A percentile compares a stretch with the other conserved stretches of the same genome.
Evolutionary conservation across 1,140 invertebrate species (phyloP).

Genomic region (Drosophila varians): DNA sequence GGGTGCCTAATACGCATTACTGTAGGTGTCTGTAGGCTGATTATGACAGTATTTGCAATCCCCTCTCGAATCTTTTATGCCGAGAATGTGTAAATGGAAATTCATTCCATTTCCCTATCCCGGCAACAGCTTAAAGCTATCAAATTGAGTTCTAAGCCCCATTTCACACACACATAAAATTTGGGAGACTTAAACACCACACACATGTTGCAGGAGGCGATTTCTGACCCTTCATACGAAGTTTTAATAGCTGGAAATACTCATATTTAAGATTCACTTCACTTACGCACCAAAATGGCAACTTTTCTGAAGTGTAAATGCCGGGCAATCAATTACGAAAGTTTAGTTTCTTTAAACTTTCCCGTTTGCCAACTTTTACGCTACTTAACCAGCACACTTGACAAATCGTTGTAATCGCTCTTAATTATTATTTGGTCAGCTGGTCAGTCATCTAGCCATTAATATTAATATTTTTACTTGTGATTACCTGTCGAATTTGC

Average conservation of each 20-base stretch:
- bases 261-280: conserved; percentile 3
- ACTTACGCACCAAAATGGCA: neutral
- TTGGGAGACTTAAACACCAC: conserved; percentile 1
- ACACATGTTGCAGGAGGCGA: neutral
- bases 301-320: conserved; percentile 8
- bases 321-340: conserved; percentile 43
- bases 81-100: conserved; percentile 30
- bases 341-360: conserved; percentile 25
- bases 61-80: conserved; percentile 18
- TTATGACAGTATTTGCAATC: conserved; percentile 39
- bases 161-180: neutral
- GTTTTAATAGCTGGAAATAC: neutral
- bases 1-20: conserved; percentile 44
- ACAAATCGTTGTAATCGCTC: conserved; percentile 36
- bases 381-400: conserved; percentile 22
- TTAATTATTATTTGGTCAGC: conserved; percentile 42
- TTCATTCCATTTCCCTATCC: neutral
- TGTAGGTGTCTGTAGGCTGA: conserved; percentile 44
- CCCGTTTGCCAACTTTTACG: conserved; percentile 10
- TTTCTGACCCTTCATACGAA: neutral
- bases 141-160: conserved; percentile 5
- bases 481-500: neutral
- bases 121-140: conserved; percentile 25
- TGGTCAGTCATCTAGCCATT: conserved; percentile 7
- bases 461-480: neutral